Evolutionary conservation across 2,888 invertebrate genomes (phyloP), one percentile per base, ranked within the genome.

Genomic region (Caenorhabditis panamensis): DNA sequence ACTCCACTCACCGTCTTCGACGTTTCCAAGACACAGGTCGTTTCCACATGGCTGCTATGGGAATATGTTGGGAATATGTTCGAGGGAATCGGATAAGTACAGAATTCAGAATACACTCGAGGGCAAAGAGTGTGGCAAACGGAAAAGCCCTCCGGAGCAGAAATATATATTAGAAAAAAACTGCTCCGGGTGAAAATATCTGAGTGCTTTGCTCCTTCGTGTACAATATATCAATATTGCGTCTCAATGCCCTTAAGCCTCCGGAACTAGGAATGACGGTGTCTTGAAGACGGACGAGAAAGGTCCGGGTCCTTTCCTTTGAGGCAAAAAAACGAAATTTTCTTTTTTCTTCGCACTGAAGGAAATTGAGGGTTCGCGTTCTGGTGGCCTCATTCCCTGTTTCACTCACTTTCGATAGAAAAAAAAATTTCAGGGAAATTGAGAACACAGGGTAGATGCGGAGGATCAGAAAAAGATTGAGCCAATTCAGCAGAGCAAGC

Each of bases 161-260:
- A 31, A n/a, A n/a, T n/a, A 37, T 11, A 49, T 13, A 49, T 36
- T 13, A 51, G 22, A 24, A 54, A 3, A 54, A 41, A 41, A 63
- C 20, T 41, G 24, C 18, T 37, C 22, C 31, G 24, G 5, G 51
- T 11, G 11, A 37, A 49, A 49, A 58, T 49, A 56, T 59, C 31
- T 28, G 47, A 56, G 54, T 18, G 56, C 24, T 24, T 13, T 51
- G 49, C 71, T 72, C 71, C 71, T 62, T 31, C 1, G 71, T 59
- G 63, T 49, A 54, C 72, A 64, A 72, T 64, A 56, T 36, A 72
- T 72, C 63, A 72, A 47, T 49, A 62, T 44, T 47, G 26, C 28
- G 41, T 41, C 41, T 13, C 41, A 41, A 47, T 47, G 47, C 18
- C 47, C 47, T 47, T 28, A 54, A 28, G 28, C 26, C 26, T 3